phyloP scores from a whole-genome alignment of 2,797 vertebrate genomes.

The Chiloscyllium punctatum region DNA sequence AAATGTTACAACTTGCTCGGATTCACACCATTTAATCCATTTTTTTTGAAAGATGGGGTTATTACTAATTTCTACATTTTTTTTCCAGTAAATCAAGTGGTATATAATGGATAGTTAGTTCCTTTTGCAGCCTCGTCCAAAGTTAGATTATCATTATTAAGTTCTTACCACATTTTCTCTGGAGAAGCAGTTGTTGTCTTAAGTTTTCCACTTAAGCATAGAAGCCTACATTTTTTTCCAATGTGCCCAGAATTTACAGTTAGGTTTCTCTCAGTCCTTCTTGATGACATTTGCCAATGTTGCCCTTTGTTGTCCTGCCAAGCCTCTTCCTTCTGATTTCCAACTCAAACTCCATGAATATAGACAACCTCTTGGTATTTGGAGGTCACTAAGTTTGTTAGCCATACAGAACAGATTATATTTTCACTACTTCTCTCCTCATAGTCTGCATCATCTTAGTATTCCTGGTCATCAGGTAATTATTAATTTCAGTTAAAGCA shows the following conservation, averaged over 20 bases:
- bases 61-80: background rate
- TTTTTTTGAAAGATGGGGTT: background rate
- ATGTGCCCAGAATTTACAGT: background rate
- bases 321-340: background rate
- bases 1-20: background rate
- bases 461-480: background rate
- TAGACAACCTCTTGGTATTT: background rate
- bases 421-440: background rate
- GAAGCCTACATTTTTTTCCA: background rate
- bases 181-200: background rate
- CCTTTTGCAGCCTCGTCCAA: background rate
- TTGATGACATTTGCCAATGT: background rate
- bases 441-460: too few relatives aligned
- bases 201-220: background rate
- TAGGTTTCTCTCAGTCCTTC: background rate
- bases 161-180: background rate
- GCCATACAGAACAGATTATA: background rate
- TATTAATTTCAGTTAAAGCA: background rate
- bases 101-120: background rate
- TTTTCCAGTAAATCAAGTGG: background rate
- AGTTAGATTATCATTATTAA: background rate
- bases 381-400: background rate
- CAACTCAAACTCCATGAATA: background rate
- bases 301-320: background rate
- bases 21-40: background rate